Evolutionary conservation across 2,113 vertebrate genomes (phyloP), one percentile per base, ranked within the genome.

Genomic region (Ciconia stormi): DNA sequence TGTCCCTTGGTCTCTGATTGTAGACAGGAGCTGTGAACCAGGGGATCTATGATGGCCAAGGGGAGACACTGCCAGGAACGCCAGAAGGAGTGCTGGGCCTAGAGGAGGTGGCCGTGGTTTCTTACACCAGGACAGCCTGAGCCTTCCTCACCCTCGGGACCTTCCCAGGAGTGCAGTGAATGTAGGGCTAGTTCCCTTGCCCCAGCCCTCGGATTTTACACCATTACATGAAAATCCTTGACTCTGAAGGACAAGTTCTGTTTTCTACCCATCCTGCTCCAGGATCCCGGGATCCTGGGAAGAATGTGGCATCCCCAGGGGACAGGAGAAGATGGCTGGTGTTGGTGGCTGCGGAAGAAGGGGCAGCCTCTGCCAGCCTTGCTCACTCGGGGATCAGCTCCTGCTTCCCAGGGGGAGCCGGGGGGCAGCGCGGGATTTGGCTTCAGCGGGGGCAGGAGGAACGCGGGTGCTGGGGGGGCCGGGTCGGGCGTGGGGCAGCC

Each of bases 1-100:
- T 55, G 7, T 14, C 18, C 40, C 50, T 66, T 25, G 32, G n/a
- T 32, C 29, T 78, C 29, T 0, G 0, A 5, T 0, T 36, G 42
- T 10, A 42, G 36, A n/a, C 3, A 58, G 40, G 19, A 46, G 30
- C 16, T 70, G 49, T 72, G 58, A 47, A n/a, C 42, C 55, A 70
- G 19, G 2, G 2, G 23, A 79, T 26, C 30, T 44, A 2, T 0
- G 7, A 36, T 3, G 25, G 50, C 40, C 36, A 27, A 14, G 47
- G 46, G n/a, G 40, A 65, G 13, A n/a, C 6, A 2, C 18, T 42
- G 44, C 14, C 59, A 59, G 42, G 53, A 80, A n/a, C 0, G 5
- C 15, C 58, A n/a, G 14, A 10, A 36, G 32, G 11, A 50, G 6
- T 13, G 18, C 1, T 27, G 36, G 20, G 13, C 5, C 25, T 53